A percentile compares a stretch with the other conserved stretches of the same genome.
phyloP scores from a whole-genome alignment of 2,113 vertebrate genomes.

The human region DNA sequence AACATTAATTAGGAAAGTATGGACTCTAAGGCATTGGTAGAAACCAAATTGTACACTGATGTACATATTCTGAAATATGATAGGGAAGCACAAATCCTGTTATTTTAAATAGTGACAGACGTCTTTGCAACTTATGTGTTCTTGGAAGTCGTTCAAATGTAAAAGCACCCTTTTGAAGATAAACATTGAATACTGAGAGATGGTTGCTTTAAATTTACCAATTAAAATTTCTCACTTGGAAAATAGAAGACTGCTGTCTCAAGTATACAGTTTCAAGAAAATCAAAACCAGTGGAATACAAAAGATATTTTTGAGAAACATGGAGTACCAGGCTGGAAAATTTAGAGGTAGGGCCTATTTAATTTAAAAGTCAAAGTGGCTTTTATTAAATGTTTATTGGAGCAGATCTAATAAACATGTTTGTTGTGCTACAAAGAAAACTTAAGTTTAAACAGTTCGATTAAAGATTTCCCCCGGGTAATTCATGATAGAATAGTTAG shows the following conservation, averaged over 20 bases:
- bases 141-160: background rate
- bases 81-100: background rate
- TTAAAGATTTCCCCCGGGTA: background rate
- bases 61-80: background rate
- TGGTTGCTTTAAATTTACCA: constrained; percentile 23
- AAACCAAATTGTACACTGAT: background rate
- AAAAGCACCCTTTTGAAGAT: background rate
- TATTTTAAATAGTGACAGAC: background rate
- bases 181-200: background rate
- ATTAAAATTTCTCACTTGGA: constrained; percentile 30
- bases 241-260: background rate
- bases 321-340: background rate
- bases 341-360: background rate
- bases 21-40: background rate
- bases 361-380: background rate
- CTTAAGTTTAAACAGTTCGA: background rate
- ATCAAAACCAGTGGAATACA: background rate
- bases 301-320: background rate
- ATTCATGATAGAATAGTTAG: background rate
- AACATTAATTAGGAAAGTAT: background rate
- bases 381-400: background rate
- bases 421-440: background rate
- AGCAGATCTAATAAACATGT: background rate
- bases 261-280: background rate
- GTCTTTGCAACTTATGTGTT: background rate